These are phyloP conservation scores for Tympanoctomys barrerae DNA, from an alignment of 2,797 vertebrate genomes.

Conservation along the genomic window DNA sequence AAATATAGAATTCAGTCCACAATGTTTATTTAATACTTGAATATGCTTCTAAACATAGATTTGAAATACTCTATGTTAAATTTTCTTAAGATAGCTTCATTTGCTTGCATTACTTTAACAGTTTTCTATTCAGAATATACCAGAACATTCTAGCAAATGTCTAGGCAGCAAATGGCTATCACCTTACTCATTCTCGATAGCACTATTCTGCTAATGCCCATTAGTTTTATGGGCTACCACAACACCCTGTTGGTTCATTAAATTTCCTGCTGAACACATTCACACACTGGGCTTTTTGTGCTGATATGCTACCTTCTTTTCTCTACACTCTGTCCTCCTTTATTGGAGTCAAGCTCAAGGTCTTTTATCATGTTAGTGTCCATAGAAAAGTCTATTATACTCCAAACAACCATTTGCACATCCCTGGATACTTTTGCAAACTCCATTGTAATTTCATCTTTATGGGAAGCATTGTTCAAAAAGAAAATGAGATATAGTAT, in stretches of 20 bases:
- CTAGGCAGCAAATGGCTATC: neutral
- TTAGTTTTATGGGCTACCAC: slow-evolving; percentile 17
- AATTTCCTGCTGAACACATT: slow-evolving; percentile 26
- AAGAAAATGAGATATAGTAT: slow-evolving; percentile 63
- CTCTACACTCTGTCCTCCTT: neutral
- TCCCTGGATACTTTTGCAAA: slow-evolving; percentile 53
- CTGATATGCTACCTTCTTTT: slow-evolving; percentile 16
- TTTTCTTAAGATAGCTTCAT: slow-evolving; percentile 11
- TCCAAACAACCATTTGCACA: slow-evolving; percentile 17
- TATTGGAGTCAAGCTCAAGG: slow-evolving; percentile 43
- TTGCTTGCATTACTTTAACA: slow-evolving; percentile 47
- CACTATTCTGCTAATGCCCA: slow-evolving; percentile 33
- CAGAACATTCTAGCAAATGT: slow-evolving; percentile 5
- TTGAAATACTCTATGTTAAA: slow-evolving; percentile 39
- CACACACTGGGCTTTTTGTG: slow-evolving; percentile 33
- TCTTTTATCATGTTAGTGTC: neutral
- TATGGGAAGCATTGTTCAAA: slow-evolving; percentile 68
- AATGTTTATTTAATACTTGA: slow-evolving; percentile 46
- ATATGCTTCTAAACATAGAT: slow-evolving; percentile 11
- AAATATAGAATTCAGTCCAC: slow-evolving; percentile 29
- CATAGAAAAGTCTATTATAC: neutral
- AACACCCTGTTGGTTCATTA: slow-evolving; percentile 26
- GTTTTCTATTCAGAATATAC: slow-evolving; percentile 14
- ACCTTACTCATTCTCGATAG: neutral
- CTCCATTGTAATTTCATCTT: slow-evolving; percentile 62